These are phyloP conservation scores for Napeogenes inachia DNA, from an alignment of 2,888 invertebrate species.

Conservation along the genomic window DNA sequence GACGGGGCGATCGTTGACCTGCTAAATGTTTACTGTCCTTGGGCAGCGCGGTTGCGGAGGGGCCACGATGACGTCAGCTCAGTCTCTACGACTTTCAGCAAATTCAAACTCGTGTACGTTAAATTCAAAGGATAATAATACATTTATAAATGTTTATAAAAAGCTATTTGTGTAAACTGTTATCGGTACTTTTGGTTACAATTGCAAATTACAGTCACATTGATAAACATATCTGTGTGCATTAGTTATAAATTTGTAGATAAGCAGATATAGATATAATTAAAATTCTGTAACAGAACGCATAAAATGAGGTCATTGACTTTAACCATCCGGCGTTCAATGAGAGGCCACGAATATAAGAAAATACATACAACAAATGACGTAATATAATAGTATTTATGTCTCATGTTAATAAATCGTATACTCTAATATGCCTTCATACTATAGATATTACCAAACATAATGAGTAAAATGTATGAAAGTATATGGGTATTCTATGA, in stretches of 20 bases:
- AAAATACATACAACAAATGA: conserved; percentile 36
- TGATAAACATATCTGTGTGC: conserved; percentile 20
- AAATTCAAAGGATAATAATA: neutral
- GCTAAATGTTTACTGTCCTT: conserved; percentile 75
- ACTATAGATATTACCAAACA: conserved; percentile 16
- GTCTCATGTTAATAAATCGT: conserved; percentile 22
- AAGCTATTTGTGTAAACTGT: neutral
- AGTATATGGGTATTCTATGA: neutral
- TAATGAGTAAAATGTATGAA: neutral
- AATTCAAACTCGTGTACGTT: neutral
- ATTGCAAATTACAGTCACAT: conserved; percentile 11
- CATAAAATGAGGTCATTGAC: conserved; percentile 48
- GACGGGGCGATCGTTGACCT: conserved; percentile 71
- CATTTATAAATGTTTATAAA: neutral
- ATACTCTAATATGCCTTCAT: neutral
- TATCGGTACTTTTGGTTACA: conserved; percentile 7
- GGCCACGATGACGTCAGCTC: conserved; percentile 62
- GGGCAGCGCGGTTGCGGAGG: conserved; percentile 50
- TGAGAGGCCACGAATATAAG: conserved; percentile 38
- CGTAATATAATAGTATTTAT: conserved; percentile 26
- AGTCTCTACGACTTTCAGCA: conserved; percentile 51
- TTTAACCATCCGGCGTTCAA: conserved; percentile 37
- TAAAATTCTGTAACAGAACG: conserved; percentile 43
- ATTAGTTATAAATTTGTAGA: conserved; percentile 30
- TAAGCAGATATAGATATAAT: conserved; percentile 36